phyloP scores from a whole-genome alignment of 1,140 invertebrate genomes.

The Nasonia giraulti region DNA sequence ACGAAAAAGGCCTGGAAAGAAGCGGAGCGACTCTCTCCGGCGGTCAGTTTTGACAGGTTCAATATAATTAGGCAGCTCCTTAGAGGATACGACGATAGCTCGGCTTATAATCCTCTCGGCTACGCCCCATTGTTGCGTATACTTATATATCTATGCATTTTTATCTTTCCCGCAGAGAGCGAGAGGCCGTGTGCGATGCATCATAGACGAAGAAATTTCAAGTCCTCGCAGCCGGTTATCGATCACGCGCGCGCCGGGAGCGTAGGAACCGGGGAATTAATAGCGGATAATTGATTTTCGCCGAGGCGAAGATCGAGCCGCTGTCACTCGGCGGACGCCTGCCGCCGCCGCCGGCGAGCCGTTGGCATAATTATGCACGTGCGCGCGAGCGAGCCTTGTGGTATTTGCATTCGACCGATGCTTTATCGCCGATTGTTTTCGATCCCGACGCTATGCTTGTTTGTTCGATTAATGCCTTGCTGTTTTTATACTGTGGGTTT shows the following conservation, averaged over 20 bases:
- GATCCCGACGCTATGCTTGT: neutral
- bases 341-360: neutral
- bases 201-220: neutral
- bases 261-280: constrained; percentile 18
- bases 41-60: constrained; percentile 65
- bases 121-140: neutral
- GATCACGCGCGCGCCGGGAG: neutral
- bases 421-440: neutral
- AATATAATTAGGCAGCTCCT: constrained; percentile 67
- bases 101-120: constrained; percentile 20
- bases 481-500: neutral
- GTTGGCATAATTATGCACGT: neutral
- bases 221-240: neutral
- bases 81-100: constrained; percentile 56
- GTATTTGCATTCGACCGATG: neutral
- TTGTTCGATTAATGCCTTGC: neutral
- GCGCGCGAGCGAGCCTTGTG: neutral
- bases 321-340: neutral
- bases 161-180: neutral
- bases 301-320: constrained; percentile 23
- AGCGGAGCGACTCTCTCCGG: neutral
- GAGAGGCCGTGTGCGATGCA: neutral
- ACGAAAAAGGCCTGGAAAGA: neutral
- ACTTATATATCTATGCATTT: neutral
- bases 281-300: constrained; percentile 41